phyloP scores from a whole-genome alignment of 2,888 invertebrate genomes.

The Diaperis boleti region DNA sequence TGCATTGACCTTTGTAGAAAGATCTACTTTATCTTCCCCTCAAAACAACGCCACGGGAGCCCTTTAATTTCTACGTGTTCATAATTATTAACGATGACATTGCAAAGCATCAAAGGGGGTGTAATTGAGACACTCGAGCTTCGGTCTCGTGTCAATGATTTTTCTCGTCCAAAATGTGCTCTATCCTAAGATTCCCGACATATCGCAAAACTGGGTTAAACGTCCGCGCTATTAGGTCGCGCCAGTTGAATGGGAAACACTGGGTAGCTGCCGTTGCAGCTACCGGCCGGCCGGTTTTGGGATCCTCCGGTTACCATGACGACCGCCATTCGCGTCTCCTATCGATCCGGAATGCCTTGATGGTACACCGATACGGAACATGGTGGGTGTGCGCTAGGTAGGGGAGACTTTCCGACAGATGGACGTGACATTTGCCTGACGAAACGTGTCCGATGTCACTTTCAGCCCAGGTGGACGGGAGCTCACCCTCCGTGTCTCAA shows the following conservation, averaged over 20 bases:
- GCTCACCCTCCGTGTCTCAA: neutral
- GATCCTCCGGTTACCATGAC: slow-evolving; percentile 52
- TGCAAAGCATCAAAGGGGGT: too few relatives aligned
- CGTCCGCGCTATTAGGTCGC: slow-evolving; percentile 4
- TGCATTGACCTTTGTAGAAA: too few relatives aligned
- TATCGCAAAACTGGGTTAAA: neutral
- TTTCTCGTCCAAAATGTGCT: too few relatives aligned
- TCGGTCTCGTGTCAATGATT: too few relatives aligned
- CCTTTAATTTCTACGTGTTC: too few relatives aligned
- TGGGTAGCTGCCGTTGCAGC: slow-evolving; percentile 24
- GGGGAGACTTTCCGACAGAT: slow-evolving; percentile 18
- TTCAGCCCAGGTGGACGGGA: slow-evolving; percentile 9
- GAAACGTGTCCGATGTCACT: slow-evolving; percentile 9
- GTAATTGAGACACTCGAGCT: too few relatives aligned
- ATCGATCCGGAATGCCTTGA: slow-evolving; percentile 49
- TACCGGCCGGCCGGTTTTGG: slow-evolving; percentile 47
- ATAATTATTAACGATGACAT: too few relatives aligned
- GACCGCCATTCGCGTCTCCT: slow-evolving; percentile 54
- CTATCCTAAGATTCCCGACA: too few relatives aligned
- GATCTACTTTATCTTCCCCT: too few relatives aligned
- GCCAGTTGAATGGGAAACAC: slow-evolving; percentile 5
- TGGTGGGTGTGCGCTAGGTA: slow-evolving; percentile 15
- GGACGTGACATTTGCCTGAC: slow-evolving; percentile 23
- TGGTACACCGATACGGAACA: slow-evolving; percentile 22
- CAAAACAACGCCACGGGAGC: too few relatives aligned